Evolutionary conservation across 37 sponge, comb jelly and placozoan genomes (phyloP).

Genomic region (Corticium candelabrum): DNA sequence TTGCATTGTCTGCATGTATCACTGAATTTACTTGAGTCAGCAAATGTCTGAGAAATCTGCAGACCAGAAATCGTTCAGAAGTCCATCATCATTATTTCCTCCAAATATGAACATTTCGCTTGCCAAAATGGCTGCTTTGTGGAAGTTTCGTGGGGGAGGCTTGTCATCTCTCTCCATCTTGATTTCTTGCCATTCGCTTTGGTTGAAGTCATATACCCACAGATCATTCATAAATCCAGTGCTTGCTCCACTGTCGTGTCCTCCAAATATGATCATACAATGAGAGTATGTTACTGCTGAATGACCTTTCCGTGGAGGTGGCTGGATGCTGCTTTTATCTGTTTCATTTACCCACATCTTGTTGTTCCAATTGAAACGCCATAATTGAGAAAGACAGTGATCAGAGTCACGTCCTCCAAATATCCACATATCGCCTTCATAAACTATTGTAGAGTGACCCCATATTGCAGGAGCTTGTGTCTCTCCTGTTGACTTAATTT

Average conservation of each 20-base stretch:
- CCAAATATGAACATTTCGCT: not conserved
- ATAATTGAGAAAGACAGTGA: not conserved
- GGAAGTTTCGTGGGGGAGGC: not conserved
- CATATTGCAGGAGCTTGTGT: not conserved
- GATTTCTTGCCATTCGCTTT: not conserved
- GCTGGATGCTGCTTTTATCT: not conserved
- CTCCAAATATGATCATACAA: not conserved
- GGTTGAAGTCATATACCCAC: not conserved
- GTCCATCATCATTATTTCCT: not conserved
- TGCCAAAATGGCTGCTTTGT: not conserved
- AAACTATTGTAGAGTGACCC: not conserved
- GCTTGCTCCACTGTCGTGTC: not conserved
- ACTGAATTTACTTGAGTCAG: not conserved
- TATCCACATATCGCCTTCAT: not conserved
- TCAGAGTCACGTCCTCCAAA: not conserved
- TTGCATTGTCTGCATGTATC: not conserved
- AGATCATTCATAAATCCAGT: constrained; percentile 1
- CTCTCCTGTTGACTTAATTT: not conserved
- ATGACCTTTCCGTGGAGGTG: not conserved
- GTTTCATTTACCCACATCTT: not conserved
- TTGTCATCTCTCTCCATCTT: not conserved
- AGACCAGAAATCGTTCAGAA: not conserved
- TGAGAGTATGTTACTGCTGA: not conserved
- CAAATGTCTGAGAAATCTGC: not conserved
- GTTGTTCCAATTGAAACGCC: not conserved